Conservation (phyloP, 2,888 invertebrate species). For the Cistogaster globosa region DNA sequence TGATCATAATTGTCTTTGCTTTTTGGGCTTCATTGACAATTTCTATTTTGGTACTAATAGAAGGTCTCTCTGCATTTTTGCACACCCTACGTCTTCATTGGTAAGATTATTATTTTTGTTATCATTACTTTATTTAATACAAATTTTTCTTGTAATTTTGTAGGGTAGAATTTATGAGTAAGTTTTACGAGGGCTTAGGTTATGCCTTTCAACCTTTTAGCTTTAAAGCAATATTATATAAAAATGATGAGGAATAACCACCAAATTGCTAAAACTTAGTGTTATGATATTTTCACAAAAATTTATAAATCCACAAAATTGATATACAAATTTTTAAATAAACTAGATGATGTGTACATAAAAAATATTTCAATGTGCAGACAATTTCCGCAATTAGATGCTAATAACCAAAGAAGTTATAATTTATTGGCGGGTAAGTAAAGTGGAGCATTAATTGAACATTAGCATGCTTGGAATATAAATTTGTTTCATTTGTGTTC, state of each 20-base stretch:
- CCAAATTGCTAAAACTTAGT: too few relatives aligned
- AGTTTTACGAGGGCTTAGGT: conserved; percentile 93
- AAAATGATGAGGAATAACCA: conserved; percentile 82
- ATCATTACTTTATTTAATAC: not conserved
- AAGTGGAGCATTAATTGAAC: too few relatives aligned
- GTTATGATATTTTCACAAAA: too few relatives aligned
- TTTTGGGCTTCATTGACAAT: conserved; percentile 96
- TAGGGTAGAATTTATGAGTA: conserved; percentile 98
- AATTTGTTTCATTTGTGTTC: too few relatives aligned
- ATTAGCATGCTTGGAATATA: too few relatives aligned
- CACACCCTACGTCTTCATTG: conserved; percentile 99
- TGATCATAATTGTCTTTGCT: conserved; percentile 92
- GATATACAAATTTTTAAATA: too few relatives aligned
- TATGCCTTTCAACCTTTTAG: conserved; percentile 93
- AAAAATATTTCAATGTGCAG: too few relatives aligned
- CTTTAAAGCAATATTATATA: conserved; percentile 89
- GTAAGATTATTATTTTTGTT: conserved; percentile 83
- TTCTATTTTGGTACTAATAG: conserved; percentile 98
- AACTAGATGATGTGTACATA: too few relatives aligned
- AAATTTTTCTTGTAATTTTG: conserved; percentile 2
- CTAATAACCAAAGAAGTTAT: too few relatives aligned
- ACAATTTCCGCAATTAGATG: too few relatives aligned
- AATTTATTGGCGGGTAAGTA: too few relatives aligned
- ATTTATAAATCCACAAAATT: too few relatives aligned
- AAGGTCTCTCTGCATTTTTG: conserved; percentile 98